Conservation (phyloP, 2,113 vertebrate species). For the Cardinalis cardinalis region DNA sequence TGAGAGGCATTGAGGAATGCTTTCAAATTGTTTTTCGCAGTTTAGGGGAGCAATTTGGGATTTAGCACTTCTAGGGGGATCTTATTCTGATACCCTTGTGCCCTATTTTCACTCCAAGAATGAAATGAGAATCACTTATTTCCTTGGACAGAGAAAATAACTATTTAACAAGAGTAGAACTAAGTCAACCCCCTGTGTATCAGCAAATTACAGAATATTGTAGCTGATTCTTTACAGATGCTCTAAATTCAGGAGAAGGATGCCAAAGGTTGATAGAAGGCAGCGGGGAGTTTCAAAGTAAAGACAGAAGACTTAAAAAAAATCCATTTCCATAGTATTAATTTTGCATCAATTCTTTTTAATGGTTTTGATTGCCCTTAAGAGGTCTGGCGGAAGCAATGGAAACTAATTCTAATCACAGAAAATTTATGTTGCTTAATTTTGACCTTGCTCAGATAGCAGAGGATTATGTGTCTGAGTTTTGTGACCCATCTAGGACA, state of each 20-base stretch:
- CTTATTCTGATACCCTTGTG: background rate
- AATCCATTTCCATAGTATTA: background rate
- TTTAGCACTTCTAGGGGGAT: background rate
- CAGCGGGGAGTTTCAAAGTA: slow-evolving; percentile 12
- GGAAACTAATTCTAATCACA: slow-evolving; percentile 17
- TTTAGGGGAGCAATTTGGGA: background rate
- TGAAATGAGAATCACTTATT: background rate
- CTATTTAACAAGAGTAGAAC: background rate
- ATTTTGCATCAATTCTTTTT: slow-evolving; percentile 17
- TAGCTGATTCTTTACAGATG: background rate
- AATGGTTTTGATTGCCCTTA: slow-evolving; percentile 9
- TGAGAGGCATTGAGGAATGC: background rate
- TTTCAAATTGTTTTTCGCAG: background rate
- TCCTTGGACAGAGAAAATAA: slow-evolving; percentile 4
- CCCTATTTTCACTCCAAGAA: background rate
- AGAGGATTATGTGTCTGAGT: background rate
- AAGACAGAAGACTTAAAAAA: background rate
- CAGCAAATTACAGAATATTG: slow-evolving; percentile 18
- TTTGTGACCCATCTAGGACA: background rate
- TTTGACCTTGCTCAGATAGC: slow-evolving; percentile 1
- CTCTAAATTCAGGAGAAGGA: slow-evolving; percentile 8
- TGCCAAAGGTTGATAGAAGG: background rate
- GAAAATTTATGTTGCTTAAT: slow-evolving; percentile 38
- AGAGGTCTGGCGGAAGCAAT: background rate
- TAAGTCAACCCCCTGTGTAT: background rate